Conservation (phyloP, 2,888 invertebrate species). For the Autographa gamma region DNA sequence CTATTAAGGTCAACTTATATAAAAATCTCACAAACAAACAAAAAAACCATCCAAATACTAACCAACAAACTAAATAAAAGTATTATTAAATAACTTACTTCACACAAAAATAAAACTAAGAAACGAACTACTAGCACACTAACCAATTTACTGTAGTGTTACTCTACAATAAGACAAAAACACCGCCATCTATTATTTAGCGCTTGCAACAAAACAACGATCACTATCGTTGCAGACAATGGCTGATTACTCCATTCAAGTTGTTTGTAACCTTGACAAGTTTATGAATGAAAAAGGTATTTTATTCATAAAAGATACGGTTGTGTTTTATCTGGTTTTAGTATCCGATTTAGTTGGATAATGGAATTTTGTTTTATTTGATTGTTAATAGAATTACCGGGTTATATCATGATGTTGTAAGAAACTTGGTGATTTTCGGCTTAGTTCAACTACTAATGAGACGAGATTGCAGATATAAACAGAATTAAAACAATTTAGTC, state of each 20-base stretch:
- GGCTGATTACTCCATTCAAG: conserved; percentile 35
- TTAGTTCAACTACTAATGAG: too few relatives aligned
- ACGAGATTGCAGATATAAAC: too few relatives aligned
- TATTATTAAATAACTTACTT: conserved; percentile 31
- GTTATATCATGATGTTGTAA: too few relatives aligned
- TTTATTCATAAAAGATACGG: conserved; percentile 25
- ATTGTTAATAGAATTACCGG: too few relatives aligned
- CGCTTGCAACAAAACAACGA: conserved; percentile 66
- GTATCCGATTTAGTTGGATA: background rate
- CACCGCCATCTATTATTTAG: conserved; percentile 71
- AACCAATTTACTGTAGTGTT: too few relatives aligned
- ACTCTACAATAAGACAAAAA: conserved; percentile 50
- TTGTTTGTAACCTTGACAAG: conserved; percentile 72
- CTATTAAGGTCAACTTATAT: background rate
- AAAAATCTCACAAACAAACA: background rate
- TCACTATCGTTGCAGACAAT: conserved; percentile 22
- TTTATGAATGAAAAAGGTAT: conserved; percentile 43
- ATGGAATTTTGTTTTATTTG: too few relatives aligned
- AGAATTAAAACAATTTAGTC: too few relatives aligned
- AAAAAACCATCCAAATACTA: background rate
- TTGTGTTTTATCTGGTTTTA: background rate
- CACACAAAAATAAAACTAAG: conserved; percentile 38
- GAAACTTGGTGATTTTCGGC: background rate
- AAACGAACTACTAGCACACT: conserved; percentile 31
- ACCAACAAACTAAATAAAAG: conserved; percentile 42